Percentiles rank a stretch among this genome's conserved stretches.
Evolutionary conservation across 2,888 invertebrate genomes (phyloP).

Genomic region (Camptogramma bilineatum): DNA sequence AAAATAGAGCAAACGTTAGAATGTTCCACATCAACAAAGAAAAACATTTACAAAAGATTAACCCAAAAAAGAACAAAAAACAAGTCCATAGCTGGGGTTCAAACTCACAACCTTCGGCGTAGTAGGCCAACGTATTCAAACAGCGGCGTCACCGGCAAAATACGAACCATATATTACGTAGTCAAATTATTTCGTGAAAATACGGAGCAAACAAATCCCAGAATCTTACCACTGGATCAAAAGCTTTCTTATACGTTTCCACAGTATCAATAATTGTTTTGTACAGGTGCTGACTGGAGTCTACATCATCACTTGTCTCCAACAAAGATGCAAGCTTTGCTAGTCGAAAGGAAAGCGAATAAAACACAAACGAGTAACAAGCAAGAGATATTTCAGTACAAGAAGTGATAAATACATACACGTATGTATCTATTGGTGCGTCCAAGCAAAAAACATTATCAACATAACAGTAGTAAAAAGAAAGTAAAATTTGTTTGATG

Average conservation of each 20-base stretch:
- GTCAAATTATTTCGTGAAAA: too few species aligned
- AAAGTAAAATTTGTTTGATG: background rate
- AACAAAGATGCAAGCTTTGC: background rate
- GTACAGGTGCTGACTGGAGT: constrained; percentile 8
- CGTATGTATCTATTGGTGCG: too few species aligned
- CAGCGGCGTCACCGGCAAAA: too few species aligned
- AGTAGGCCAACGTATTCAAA: too few species aligned
- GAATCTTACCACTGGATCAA: constrained; percentile 17
- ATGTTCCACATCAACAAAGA: too few species aligned
- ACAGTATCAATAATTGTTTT: constrained; percentile 19
- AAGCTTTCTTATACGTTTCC: constrained; percentile 16
- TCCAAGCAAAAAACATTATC: background rate
- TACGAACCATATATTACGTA: too few species aligned
- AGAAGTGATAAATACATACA: background rate
- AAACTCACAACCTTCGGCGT: too few species aligned
- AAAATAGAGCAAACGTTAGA: too few species aligned
- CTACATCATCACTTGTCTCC: background rate
- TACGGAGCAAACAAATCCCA: too few species aligned
- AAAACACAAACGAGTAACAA: constrained; percentile 1
- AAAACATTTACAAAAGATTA: too few species aligned
- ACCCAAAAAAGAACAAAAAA: too few species aligned
- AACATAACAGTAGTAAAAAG: background rate
- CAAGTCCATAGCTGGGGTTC: too few species aligned
- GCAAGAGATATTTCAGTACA: background rate
- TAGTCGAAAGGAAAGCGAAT: constrained; percentile 4